These are phyloP conservation scores for Nycticryphes semicollaris DNA, from an alignment of 2,113 vertebrate genomes.

Conservation along the genomic window DNA sequence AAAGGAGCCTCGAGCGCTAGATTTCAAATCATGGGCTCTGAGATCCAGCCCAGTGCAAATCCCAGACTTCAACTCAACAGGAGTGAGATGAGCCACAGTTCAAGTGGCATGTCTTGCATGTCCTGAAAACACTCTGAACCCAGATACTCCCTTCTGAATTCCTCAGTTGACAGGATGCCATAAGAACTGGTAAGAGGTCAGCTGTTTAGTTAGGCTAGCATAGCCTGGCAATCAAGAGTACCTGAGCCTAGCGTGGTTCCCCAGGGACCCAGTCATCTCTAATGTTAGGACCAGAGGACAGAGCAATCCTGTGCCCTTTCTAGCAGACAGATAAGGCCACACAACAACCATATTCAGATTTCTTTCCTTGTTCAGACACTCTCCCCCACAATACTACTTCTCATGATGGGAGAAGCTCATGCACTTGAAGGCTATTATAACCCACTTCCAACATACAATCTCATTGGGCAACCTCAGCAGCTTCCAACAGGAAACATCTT, in stretches of 20 bases:
- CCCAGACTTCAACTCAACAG: not conserved
- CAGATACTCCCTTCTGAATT: not conserved
- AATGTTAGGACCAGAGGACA: not conserved
- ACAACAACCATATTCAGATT: not conserved
- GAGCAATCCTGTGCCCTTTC: not conserved
- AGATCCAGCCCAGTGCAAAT: not conserved
- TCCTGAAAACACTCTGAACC: constrained; percentile 26
- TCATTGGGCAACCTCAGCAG: not conserved
- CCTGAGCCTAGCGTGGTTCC: not conserved
- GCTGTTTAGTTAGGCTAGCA: not conserved
- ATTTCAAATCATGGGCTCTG: not conserved
- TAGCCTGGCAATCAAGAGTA: not conserved
- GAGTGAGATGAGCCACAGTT: not conserved
- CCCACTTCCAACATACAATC: not conserved
- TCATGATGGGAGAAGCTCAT: not conserved
- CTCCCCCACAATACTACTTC: not conserved
- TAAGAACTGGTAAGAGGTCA: not conserved
- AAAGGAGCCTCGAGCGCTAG: not conserved
- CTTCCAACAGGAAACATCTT: not conserved
- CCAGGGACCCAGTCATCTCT: not conserved
- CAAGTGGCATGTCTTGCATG: not conserved
- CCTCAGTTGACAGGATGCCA: not conserved
- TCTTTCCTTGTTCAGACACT: not conserved
- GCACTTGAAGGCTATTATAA: not conserved
- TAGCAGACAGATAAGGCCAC: not conserved